Conservation (phyloP, 2,113 vertebrate genomes). For the Protobothrops mucrosquamatus region DNA sequence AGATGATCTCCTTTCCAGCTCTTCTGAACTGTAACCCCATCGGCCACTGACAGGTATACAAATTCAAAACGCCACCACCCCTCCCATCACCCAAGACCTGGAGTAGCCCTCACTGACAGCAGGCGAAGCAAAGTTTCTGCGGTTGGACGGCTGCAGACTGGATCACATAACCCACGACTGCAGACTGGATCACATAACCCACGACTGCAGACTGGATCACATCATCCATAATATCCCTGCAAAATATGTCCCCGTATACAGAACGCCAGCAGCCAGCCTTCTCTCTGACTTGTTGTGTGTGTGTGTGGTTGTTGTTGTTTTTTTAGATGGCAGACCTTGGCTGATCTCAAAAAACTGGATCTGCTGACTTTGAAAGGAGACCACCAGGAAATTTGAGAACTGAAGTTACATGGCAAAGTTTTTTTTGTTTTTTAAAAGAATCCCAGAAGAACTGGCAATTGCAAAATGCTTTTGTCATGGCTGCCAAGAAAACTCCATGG, state of each 20-base stretch:
- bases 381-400: neutral
- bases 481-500: neutral
- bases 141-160: neutral
- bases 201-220: neutral
- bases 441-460: neutral
- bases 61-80: neutral
- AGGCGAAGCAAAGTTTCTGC: neutral
- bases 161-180: neutral
- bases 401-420: neutral
- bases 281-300: no score
- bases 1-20: neutral
- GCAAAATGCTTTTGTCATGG: neutral
- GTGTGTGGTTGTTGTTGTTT: neutral
- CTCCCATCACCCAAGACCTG: constrained; percentile 10
- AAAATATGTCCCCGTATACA: neutral
- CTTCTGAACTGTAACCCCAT: neutral
- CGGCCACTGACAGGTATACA: constrained; percentile 36
- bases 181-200: neutral
- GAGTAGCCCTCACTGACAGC: neutral
- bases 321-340: neutral
- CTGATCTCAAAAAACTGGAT: neutral
- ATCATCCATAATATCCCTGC: neutral
- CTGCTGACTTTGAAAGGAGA: neutral
- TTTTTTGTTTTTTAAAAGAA: neutral
- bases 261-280: neutral